Evolutionary conservation across 2,113 vertebrate genomes (phyloP).

Genomic region (Chloropsis hardwickii): DNA sequence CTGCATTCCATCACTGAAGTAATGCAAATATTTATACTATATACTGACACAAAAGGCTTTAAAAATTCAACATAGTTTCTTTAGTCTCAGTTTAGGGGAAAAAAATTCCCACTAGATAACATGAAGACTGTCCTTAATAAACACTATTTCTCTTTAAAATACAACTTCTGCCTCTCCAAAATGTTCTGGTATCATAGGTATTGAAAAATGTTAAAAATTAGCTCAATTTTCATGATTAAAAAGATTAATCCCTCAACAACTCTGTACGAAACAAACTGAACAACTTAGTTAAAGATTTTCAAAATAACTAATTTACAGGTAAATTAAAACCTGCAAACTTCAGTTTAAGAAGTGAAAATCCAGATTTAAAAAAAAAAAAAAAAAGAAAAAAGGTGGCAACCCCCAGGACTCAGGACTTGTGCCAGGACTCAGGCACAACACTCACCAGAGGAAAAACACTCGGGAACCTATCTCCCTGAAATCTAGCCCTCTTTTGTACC

Average conservation of each 20-base stretch:
- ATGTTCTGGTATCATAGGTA: not conserved
- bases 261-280: not conserved
- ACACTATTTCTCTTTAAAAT: not conserved
- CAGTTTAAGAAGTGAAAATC: not conserved
- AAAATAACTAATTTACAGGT: not conserved
- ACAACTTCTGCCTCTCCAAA: not conserved
- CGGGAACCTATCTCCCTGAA: not conserved
- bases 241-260: not conserved
- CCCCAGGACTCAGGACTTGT: not conserved
- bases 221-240: not conserved
- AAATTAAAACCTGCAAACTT: not conserved
- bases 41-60: not conserved
- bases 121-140: not conserved
- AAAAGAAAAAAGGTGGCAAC: not conserved
- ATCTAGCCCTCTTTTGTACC: not conserved
- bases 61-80: not conserved
- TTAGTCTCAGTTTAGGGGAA: not conserved
- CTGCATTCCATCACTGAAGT: not conserved
- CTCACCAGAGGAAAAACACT: not conserved
- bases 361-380: not conserved
- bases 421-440: not conserved
- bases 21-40: not conserved
- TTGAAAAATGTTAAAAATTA: not conserved
- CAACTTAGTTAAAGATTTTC: not conserved
- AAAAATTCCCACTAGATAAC: not conserved